phyloP scores from a whole-genome alignment of 2,113 vertebrate species.

The Dolichotis patagonum region DNA sequence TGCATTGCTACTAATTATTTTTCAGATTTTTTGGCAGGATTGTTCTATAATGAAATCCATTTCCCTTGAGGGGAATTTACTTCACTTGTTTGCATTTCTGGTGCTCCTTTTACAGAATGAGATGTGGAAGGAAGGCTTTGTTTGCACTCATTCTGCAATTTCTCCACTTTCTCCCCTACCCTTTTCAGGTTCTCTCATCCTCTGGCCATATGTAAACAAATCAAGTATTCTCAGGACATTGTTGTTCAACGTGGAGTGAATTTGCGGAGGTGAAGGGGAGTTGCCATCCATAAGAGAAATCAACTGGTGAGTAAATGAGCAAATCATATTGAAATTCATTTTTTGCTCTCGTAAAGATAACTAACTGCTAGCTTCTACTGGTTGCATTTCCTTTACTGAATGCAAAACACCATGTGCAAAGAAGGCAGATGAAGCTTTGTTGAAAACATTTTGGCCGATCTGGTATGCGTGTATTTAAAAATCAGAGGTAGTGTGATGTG shows the following conservation, averaged over 20 bases:
- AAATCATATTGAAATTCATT: slow-evolving; percentile 12
- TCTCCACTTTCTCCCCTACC: background rate
- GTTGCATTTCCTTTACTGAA: background rate
- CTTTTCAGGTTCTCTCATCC: background rate
- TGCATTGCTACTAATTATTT: slow-evolving; percentile 79
- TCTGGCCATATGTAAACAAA: slow-evolving; percentile 20
- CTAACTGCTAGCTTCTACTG: background rate
- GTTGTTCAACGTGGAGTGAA: background rate
- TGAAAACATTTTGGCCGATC: background rate
- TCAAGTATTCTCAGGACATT: background rate
- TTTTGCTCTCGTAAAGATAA: slow-evolving; percentile 47
- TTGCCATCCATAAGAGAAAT: slow-evolving; percentile 5
- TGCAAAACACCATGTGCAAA: background rate
- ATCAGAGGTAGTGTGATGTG: background rate
- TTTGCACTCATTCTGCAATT: slow-evolving; percentile 46
- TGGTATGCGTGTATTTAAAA: background rate
- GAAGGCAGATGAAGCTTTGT: background rate
- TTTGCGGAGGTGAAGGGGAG: too few species aligned
- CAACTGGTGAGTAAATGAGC: slow-evolving; percentile 40
- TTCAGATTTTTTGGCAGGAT: slow-evolving; percentile 63
- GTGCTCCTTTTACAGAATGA: slow-evolving; percentile 50
- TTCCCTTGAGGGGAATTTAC: slow-evolving; percentile 58
- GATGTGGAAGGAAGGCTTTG: slow-evolving; percentile 43
- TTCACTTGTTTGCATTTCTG: slow-evolving; percentile 67
- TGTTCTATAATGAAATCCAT: slow-evolving; percentile 82